Evolutionary conservation across 2,797 vertebrate genomes (phyloP).

Genomic region (Phalanger gymnotis): DNA sequence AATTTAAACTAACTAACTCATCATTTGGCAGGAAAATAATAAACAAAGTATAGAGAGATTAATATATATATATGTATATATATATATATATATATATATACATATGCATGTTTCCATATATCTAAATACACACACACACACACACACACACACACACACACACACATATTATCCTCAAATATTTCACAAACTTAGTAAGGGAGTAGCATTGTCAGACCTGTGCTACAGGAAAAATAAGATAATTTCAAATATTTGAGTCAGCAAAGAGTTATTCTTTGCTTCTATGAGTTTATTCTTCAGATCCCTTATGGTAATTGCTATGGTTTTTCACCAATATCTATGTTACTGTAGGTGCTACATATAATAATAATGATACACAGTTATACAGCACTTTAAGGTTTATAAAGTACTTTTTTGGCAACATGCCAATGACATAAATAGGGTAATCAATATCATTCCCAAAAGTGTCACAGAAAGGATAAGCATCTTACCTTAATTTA

Average conservation of each 20-base stretch:
- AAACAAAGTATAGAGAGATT: background rate
- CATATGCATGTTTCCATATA: no score
- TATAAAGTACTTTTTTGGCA: background rate
- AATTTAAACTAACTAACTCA: background rate
- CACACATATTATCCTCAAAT: background rate
- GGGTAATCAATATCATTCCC: background rate
- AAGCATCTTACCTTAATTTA: background rate
- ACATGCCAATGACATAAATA: background rate
- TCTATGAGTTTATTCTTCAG: background rate
- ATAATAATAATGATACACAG: background rate
- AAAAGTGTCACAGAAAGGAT: background rate
- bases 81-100: background rate
- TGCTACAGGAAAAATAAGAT: background rate
- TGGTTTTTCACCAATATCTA: background rate
- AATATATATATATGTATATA: background rate
- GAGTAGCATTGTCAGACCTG: background rate
- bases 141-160: no score
- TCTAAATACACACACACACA: no score
- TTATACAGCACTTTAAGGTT: background rate
- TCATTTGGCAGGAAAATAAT: background rate
- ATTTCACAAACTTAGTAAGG: background rate
- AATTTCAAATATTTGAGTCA: background rate
- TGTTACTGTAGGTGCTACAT: conserved; percentile 11
- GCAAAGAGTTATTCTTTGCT: background rate
- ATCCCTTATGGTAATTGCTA: background rate